These are phyloP conservation scores for Prionailurus viverrinus DNA, from an alignment of 2,113 vertebrate genomes.

Conservation along the genomic window DNA sequence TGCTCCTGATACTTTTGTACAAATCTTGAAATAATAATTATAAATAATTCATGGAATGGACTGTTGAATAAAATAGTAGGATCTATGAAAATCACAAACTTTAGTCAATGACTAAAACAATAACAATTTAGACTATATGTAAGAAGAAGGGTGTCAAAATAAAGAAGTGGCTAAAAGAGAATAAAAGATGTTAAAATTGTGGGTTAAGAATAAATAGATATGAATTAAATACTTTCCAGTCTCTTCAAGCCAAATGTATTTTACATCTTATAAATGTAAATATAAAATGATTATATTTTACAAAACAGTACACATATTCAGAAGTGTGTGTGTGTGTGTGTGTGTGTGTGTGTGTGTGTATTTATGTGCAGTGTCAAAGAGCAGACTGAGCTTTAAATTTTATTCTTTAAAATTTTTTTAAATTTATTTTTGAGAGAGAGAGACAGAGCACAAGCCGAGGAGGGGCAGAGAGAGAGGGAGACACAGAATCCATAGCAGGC, in stretches of 20 bases:
- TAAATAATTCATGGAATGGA: background rate
- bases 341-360: background rate
- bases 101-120: background rate
- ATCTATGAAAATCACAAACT: background rate
- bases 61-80: conserved; percentile 9
- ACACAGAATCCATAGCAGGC: too few species aligned
- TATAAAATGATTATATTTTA: background rate
- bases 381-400: background rate
- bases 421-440: too few species aligned
- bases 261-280: background rate
- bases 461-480: too few species aligned
- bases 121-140: background rate
- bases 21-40: background rate
- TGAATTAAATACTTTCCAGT: background rate
- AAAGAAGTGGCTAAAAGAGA: background rate
- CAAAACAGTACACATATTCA: background rate
- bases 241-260: conserved; percentile 12
- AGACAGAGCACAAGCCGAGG: too few species aligned
- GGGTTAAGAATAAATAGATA: background rate
- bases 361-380: background rate
- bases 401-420: background rate
- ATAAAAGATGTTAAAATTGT: background rate
- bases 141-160: background rate
- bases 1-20: conserved; percentile 12
- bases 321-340: background rate